phyloP scores from a whole-genome alignment of 2,888 invertebrate species.

The Tachina grossa region DNA sequence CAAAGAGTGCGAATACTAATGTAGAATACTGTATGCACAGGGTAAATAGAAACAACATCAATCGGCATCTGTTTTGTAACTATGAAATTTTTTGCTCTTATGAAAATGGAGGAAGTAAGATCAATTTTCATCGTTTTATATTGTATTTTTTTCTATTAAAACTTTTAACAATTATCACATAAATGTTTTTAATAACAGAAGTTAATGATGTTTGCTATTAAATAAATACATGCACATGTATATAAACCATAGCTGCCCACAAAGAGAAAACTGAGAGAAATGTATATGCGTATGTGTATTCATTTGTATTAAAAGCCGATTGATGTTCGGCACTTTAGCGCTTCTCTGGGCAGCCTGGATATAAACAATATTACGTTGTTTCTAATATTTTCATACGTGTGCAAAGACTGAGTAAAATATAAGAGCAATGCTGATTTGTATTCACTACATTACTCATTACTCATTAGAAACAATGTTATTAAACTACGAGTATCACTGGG shows the following conservation, averaged over 20 bases:
- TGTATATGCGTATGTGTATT: no score
- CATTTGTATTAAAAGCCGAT: no score
- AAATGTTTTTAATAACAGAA: slow-evolving; percentile 37
- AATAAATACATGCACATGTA: neutral
- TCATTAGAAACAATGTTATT: no score
- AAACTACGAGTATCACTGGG: no score
- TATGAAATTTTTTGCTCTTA: slow-evolving; percentile 21
- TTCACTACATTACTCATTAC: no score
- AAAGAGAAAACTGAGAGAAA: no score
- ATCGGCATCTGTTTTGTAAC: slow-evolving; percentile 10
- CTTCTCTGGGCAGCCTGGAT: no score
- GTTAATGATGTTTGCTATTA: slow-evolving; percentile 29
- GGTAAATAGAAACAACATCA: neutral
- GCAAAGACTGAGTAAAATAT: no score
- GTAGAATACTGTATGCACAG: neutral
- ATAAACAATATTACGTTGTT: neutral
- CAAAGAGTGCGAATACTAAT: neutral
- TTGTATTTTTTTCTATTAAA: slow-evolving; percentile 13
- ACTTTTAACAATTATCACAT: slow-evolving; percentile 48
- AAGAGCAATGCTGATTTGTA: no score
- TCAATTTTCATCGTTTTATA: slow-evolving; percentile 4
- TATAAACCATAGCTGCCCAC: neutral
- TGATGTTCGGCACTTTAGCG: no score
- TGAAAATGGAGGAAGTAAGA: slow-evolving; percentile 18
- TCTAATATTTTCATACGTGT: neutral